phyloP scores from a whole-genome alignment of 2,797 vertebrate genomes.

The Rallus crepitans region DNA sequence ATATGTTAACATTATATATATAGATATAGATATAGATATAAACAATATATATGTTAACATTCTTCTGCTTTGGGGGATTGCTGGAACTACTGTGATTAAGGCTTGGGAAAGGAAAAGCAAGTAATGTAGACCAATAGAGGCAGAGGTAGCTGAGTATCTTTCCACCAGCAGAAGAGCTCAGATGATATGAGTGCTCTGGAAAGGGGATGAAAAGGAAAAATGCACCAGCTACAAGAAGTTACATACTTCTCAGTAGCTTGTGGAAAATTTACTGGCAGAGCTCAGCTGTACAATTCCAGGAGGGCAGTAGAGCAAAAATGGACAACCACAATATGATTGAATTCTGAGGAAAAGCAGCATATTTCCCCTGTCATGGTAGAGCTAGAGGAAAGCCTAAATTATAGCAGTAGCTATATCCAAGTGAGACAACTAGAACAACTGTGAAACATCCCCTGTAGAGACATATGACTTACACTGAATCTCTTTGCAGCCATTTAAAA shows the following conservation, averaged over 20 bases:
- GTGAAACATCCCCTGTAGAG: neutral
- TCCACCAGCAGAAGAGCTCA: neutral
- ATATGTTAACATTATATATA: neutral
- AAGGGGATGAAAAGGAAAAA: neutral
- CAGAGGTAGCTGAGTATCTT: neutral
- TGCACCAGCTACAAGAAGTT: rapidly evolving
- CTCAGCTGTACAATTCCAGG: neutral
- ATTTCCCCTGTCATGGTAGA: neutral
- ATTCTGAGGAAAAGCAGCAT: neutral
- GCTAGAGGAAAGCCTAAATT: neutral
- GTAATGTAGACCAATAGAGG: neutral
- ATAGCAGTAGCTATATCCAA: neutral
- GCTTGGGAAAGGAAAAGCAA: neutral
- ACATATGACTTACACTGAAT: neutral
- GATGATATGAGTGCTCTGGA: neutral
- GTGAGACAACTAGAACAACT: neutral
- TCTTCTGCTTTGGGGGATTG: neutral
- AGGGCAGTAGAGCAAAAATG: neutral
- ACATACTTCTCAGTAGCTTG: neutral
- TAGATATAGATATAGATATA: no score
- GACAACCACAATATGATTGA: neutral
- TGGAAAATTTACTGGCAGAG: neutral
- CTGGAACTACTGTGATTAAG: neutral
- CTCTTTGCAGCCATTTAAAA: neutral
- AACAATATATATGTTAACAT: neutral